Base-by-base conservation (phyloP, 53 echinoderm and acorn worm genomes). In the Paracentrotus lividus region DNA sequence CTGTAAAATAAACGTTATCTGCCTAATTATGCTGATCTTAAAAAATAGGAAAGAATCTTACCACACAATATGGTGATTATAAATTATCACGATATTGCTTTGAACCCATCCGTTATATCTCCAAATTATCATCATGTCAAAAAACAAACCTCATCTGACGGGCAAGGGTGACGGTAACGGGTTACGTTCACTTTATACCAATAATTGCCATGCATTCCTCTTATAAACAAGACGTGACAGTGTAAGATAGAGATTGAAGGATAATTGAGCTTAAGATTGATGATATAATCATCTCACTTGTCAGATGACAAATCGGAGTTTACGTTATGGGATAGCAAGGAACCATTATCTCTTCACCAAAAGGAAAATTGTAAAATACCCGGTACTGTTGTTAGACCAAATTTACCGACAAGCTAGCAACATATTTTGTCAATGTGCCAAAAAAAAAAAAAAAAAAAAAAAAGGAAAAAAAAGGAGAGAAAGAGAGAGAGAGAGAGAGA, bases 271-370 rank as follows among this genome's bases (percentile, higher is more conserved):
- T 4, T 6, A 72, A 72, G 72, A 72, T 72, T 72, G 36, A 40
- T 72, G 72, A 38, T 18, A 4, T 20, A 72, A 72, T 72, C 40
- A 40, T 72, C 72, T 10, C 20, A 20, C 20, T 72, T 72, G 38
- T 72, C 72, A 18, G 40, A 72, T 72, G 38, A 72, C 20, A 32
- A 15, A 38, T 72, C 18, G 32, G 72, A 72, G 72, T 72, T 72
- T 72, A 72, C 72, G 36, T 72, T 72, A 72, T 40, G 72, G 40
- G 13, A 40, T 40, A 40, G 40, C 72, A 20, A 36, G 18, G 72
- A 72, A 72, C 72, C 36, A 40, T 72, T 72, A 72, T 72, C 72
- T 72, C 72, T 36, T 72, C 36, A 72, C 38, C 72, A 20, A 72
- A 13, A 15, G 54, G n/a, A n/a, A n/a, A n/a, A n/a, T n/a, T n/a